These are phyloP conservation scores for Cheumatopsyche charites DNA, from an alignment of 1,140 invertebrate genomes.

Conservation along the genomic window DNA sequence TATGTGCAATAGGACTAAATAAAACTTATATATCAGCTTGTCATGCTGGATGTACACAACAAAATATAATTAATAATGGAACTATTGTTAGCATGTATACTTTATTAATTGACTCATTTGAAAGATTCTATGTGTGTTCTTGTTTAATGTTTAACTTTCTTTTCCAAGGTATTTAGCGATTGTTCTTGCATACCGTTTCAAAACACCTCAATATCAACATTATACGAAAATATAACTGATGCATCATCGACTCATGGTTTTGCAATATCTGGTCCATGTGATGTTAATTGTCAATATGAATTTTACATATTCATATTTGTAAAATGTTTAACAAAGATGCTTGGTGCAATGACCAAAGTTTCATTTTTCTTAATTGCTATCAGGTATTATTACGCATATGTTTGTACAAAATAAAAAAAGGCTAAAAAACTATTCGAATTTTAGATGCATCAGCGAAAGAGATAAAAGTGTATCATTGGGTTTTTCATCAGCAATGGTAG, in stretches of 20 bases:
- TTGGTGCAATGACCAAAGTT: conserved; percentile 68
- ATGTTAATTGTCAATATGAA: conserved; percentile 67
- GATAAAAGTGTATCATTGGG: conserved; percentile 75
- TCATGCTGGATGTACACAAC: conserved; percentile 69
- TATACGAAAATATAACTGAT: conserved; percentile 17
- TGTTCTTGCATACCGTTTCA: conserved; percentile 62
- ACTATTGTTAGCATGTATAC: conserved; percentile 54
- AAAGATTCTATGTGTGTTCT: neutral
- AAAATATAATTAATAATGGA: conserved; percentile 51
- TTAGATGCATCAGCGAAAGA: conserved; percentile 70
- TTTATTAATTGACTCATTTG: neutral
- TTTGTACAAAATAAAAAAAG: too few relatives aligned
- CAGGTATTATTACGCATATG: conserved; percentile 52
- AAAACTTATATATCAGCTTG: conserved; percentile 73
- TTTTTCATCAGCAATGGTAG: conserved; percentile 69
- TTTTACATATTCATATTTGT: conserved; percentile 71
- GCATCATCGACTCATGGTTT: conserved; percentile 53
- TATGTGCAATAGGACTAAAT: conserved; percentile 65
- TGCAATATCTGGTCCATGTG: conserved; percentile 66
- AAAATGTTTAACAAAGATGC: conserved; percentile 71
- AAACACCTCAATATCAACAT: conserved; percentile 20
- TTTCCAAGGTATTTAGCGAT: conserved; percentile 59
- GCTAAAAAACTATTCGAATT: conserved; percentile 40
- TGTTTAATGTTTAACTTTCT: neutral
- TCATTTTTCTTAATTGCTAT: conserved; percentile 72